phyloP scores from a whole-genome alignment of 2,888 invertebrate genomes.

The Coelinius sp. region DNA sequence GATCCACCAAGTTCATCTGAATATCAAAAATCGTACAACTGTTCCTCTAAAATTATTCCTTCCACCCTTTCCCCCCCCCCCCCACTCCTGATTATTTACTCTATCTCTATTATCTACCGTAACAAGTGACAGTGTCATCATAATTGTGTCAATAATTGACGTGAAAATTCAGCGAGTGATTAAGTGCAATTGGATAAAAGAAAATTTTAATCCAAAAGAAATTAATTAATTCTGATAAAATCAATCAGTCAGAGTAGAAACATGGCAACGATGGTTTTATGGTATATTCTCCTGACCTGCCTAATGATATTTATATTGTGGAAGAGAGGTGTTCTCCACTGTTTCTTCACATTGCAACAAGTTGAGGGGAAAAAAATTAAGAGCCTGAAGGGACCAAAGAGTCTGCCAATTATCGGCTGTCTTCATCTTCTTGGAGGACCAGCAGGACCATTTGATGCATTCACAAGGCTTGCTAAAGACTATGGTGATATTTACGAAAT shows the following conservation, averaged over 20 bases:
- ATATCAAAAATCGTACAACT: neutral
- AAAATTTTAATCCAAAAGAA: conserved; percentile 9
- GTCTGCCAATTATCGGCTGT: conserved; percentile 80
- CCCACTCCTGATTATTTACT: conserved; percentile 27
- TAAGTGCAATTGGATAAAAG: neutral
- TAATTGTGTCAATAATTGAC: neutral
- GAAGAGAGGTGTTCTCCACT: conserved; percentile 16
- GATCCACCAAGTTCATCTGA: neutral
- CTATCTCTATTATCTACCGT: neutral
- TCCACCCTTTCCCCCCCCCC: conserved; percentile 15
- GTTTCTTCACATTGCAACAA: neutral
- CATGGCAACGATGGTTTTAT: conserved; percentile 9
- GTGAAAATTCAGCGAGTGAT: neutral
- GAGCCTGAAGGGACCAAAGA: conserved; percentile 51
- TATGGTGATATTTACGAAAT: conserved; percentile 84
- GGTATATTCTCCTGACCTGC: conserved; percentile 35
- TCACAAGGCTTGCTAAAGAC: conserved; percentile 77
- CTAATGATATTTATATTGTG: conserved; percentile 38
- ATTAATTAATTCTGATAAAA: conserved; percentile 13
- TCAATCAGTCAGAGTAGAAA: neutral
- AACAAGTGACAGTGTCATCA: neutral
- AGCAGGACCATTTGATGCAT: conserved; percentile 80
- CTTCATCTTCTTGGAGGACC: conserved; percentile 78
- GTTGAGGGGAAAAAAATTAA: conserved; percentile 31
- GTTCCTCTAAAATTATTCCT: neutral